These are phyloP conservation scores for Mesorhabditis belari DNA, from an alignment of 2,888 invertebrate genomes.

Conservation along the genomic window DNA sequence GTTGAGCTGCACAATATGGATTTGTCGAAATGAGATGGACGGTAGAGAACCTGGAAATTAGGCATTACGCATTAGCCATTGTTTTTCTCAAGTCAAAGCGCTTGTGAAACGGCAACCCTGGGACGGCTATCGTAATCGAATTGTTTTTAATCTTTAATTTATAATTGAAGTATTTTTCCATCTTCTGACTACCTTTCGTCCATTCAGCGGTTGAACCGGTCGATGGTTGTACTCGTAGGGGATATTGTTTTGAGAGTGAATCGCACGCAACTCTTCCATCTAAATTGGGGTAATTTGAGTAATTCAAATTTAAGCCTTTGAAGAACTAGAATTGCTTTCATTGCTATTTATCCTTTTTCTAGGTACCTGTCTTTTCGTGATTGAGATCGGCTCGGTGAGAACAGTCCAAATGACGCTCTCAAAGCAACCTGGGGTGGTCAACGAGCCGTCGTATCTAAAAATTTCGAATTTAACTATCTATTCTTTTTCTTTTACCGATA, in stretches of 20 bases:
- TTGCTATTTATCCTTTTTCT: neutral
- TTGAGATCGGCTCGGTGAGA: slow-evolving; percentile 46
- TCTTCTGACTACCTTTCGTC: too few species aligned
- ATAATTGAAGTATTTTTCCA: too few species aligned
- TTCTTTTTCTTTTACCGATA: too few species aligned
- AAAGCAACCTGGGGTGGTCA: slow-evolving; percentile 49
- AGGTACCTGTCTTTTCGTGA: slow-evolving; percentile 27
- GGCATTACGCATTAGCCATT: too few species aligned
- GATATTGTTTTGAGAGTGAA: slow-evolving; percentile 14
- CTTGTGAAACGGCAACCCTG: too few species aligned
- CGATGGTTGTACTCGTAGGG: slow-evolving; percentile 37
- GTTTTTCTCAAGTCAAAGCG: too few species aligned
- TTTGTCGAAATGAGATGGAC: neutral
- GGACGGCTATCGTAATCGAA: too few species aligned
- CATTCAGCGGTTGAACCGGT: slow-evolving; percentile 46
- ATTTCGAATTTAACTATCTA: too few species aligned
- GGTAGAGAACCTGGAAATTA: neutral
- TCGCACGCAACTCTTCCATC: slow-evolving; percentile 24
- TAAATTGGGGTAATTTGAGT: slow-evolving; percentile 9
- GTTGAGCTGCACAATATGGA: neutral
- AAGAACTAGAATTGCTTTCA: neutral
- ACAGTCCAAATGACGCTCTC: slow-evolving; percentile 51
- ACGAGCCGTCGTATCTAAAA: slow-evolving; percentile 48
- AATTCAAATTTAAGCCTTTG: neutral
- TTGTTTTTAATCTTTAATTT: too few species aligned